These are phyloP conservation scores for Carettochelys insculpta DNA, from an alignment of 2,113 vertebrate species.

Conservation along the genomic window DNA sequence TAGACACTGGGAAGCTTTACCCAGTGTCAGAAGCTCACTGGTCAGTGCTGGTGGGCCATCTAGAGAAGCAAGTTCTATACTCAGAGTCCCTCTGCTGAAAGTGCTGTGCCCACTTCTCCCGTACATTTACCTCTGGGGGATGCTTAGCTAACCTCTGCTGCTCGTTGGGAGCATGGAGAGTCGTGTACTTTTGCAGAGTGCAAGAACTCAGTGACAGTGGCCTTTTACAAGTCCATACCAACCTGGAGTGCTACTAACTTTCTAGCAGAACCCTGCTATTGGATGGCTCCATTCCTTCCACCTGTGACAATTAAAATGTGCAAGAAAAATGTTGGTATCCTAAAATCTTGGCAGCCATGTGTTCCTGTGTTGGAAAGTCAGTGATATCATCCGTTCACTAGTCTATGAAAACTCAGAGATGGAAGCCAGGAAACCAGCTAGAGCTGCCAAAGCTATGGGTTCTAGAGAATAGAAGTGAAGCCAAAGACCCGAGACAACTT, in stretches of 20 bases:
- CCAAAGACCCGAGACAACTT: too few relatives aligned
- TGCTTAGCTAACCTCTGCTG: background rate
- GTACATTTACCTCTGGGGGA: too few relatives aligned
- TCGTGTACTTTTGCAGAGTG: rapidly evolving
- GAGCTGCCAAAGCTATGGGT: too few relatives aligned
- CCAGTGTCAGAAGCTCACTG: background rate
- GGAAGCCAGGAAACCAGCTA: background rate
- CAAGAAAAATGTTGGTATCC: background rate
- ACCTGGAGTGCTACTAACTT: background rate
- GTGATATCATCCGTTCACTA: background rate
- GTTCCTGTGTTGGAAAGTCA: background rate
- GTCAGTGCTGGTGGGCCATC: too few relatives aligned
- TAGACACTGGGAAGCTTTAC: background rate
- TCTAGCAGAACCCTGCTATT: background rate
- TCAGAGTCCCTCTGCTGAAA: background rate
- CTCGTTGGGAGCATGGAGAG: background rate
- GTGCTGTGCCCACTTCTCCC: background rate
- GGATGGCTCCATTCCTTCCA: background rate
- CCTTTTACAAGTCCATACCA: background rate
- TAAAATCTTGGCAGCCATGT: background rate
- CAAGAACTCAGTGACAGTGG: background rate
- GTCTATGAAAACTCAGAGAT: background rate
- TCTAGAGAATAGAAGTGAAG: background rate
- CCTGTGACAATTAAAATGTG: background rate
- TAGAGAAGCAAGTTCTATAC: background rate